A percentile compares a stretch with the other conserved stretches of the same genome.
phyloP scores from a whole-genome alignment of 1,140 invertebrate genomes.

The Berghia stephanieae region DNA sequence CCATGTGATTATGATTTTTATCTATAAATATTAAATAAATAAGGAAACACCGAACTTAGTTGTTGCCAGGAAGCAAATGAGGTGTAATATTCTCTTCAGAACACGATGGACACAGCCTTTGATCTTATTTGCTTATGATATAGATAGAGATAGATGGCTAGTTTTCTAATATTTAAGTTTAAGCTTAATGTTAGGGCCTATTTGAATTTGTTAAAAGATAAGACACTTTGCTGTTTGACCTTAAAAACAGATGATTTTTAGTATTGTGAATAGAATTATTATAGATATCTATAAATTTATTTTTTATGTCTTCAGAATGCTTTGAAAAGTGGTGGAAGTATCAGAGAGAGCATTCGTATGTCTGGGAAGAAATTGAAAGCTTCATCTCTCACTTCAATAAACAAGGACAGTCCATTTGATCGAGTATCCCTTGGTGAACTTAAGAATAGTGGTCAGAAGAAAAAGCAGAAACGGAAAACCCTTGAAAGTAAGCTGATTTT shows the following conservation, averaged over 20 bases:
- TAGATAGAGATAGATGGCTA: not conserved
- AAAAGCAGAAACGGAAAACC: slow-evolving; percentile 26
- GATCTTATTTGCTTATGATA: not conserved
- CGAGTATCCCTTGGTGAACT: slow-evolving; percentile 21
- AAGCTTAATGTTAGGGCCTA: not conserved
- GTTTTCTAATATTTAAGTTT: not conserved
- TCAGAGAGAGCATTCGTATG: slow-evolving; percentile 38
- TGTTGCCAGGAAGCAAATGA: too few relatives aligned
- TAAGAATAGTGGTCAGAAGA: not conserved
- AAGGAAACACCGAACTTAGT: too few relatives aligned
- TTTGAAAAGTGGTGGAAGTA: slow-evolving; percentile 44
- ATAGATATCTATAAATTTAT: not conserved
- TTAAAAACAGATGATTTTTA: too few relatives aligned
- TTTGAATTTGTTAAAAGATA: not conserved
- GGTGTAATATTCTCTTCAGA: too few relatives aligned
- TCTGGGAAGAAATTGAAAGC: slow-evolving; percentile 38
- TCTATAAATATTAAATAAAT: too few relatives aligned
- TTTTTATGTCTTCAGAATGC: slow-evolving; percentile 41
- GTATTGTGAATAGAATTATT: not conserved
- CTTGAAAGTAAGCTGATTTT: slow-evolving; percentile 33
- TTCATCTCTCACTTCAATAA: slow-evolving; percentile 34
- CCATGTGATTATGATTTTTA: too few relatives aligned
- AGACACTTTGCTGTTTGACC: not conserved
- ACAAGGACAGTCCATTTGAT: slow-evolving; percentile 34
- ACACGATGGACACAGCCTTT: too few relatives aligned